Evolutionary conservation across 2,888 invertebrate species (phyloP).

Genomic region (Sesia apiformis): DNA sequence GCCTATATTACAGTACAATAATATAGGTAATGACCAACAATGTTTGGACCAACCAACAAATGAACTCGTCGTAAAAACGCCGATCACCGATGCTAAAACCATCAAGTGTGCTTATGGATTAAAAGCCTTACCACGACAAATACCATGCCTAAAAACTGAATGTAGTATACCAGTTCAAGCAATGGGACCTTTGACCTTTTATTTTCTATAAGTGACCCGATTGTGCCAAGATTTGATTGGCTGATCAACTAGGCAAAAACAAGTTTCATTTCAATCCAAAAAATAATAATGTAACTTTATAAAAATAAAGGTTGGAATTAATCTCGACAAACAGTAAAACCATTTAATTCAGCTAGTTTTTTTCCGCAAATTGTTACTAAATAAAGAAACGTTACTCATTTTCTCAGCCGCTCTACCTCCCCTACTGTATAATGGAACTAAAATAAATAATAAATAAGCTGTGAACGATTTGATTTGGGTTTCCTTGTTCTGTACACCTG

Average conservation of each 20-base stretch:
- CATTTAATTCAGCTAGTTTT: neutral
- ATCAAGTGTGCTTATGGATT: too few species aligned
- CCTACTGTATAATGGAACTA: neutral
- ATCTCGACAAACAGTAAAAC: neutral
- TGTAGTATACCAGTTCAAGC: neutral
- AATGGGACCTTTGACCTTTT: neutral
- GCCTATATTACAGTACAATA: too few species aligned
- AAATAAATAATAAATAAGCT: slow-evolving; percentile 37
- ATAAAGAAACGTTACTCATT: slow-evolving; percentile 5
- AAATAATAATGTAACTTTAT: neutral
- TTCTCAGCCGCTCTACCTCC: neutral
- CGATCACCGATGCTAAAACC: too few species aligned
- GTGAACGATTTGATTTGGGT: slow-evolving; percentile 36
- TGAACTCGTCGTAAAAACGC: too few species aligned
- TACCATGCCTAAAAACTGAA: neutral
- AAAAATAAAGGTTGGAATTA: neutral
- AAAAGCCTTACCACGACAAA: too few species aligned
- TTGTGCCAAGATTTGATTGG: neutral
- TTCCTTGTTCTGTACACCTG: slow-evolving; percentile 22
- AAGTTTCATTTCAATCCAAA: too few species aligned
- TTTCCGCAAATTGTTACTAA: neutral
- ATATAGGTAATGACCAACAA: too few species aligned
- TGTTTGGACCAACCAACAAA: too few species aligned
- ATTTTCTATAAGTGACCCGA: neutral
- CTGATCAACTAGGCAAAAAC: neutral